Evolutionary conservation across 2,888 invertebrate species (phyloP).

Genomic region (Tyria jacobaeae): DNA sequence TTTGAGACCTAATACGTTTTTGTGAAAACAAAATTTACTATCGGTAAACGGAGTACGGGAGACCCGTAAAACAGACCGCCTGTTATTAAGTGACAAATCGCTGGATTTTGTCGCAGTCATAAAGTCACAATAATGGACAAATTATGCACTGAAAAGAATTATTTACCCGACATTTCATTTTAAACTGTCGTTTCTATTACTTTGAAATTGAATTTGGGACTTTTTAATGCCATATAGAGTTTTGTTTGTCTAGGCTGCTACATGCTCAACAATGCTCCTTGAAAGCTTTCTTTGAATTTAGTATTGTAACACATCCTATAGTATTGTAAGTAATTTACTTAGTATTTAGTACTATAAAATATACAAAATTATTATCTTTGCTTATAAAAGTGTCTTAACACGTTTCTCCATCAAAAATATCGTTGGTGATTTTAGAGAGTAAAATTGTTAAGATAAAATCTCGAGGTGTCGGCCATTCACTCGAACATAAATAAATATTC

Average conservation of each 20-base stretch:
- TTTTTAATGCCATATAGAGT: not conserved
- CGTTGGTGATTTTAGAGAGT: no score
- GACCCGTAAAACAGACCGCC: constrained; percentile 72
- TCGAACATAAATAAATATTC: not conserved
- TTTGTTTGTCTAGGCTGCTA: not conserved
- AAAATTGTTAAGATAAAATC: no score
- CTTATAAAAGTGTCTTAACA: no score
- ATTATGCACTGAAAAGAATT: constrained; percentile 72
- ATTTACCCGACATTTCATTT: constrained; percentile 58
- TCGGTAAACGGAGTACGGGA: constrained; percentile 56
- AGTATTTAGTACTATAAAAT: no score
- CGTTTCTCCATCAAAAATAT: no score
- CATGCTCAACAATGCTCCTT: not conserved
- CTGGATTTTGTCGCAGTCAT: constrained; percentile 71
- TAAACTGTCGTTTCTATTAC: constrained; percentile 37
- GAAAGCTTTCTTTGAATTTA: not conserved
- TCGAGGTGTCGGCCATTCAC: no score
- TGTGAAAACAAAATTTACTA: constrained; percentile 73
- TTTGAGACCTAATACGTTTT: constrained; percentile 73
- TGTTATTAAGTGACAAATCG: constrained; percentile 80
- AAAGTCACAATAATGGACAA: constrained; percentile 71
- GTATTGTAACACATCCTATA: not conserved
- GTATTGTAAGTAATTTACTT: no score
- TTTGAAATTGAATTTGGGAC: constrained; percentile 8
- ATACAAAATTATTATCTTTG: not conserved